Evolutionary conservation across 2,797 vertebrate genomes (phyloP), one percentile per base, ranked within the genome.

Genomic region (Choloepus didactylus): DNA sequence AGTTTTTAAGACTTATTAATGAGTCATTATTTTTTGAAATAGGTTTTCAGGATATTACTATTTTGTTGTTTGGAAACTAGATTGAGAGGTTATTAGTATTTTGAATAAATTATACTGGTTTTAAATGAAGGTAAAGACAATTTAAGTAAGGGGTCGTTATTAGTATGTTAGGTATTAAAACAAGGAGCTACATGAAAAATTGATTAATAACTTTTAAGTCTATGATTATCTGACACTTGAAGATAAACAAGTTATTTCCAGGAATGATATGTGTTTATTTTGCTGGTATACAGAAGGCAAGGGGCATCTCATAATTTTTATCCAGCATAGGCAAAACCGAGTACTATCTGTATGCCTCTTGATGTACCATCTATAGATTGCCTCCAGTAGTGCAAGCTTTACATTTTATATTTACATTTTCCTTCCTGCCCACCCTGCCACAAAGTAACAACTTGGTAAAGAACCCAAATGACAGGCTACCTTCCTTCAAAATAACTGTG

Each of bases 51-150:
- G 10, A 9, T 54, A 15, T 81, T 59, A 44, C 18, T 56, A 1
- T 67, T 89, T 73, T 60, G 11, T 83, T 75, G 27, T 54, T 82
- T 89, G 19, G 70, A 83, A 96, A 94, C 29, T 56, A 70, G 69
- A 31, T 70, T 49, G 49, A 76, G 46, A 76, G 35, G 41, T 38
- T 88, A 51, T 87, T 72, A 31, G 5, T 73, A 49, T 82, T 89
- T 92, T 76, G 89, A 82, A 18, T 84, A 80, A 56, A 44, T 66
- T 75, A 46, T 56, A 66, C 23, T 44, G 29, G 69, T 62, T 44
- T 89, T 94, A 54, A 87, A n/a, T 35, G 27, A 72, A 91, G 60
- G 38, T 77, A 62, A 87, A 80, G 72, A 35, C 21, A 46, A 4
- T 85, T 11, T 35, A 83, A 66, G 51, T 14, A 31, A 59, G 44